Conservation (phyloP, 1,140 invertebrate genomes). For the Ostrea edulis region DNA sequence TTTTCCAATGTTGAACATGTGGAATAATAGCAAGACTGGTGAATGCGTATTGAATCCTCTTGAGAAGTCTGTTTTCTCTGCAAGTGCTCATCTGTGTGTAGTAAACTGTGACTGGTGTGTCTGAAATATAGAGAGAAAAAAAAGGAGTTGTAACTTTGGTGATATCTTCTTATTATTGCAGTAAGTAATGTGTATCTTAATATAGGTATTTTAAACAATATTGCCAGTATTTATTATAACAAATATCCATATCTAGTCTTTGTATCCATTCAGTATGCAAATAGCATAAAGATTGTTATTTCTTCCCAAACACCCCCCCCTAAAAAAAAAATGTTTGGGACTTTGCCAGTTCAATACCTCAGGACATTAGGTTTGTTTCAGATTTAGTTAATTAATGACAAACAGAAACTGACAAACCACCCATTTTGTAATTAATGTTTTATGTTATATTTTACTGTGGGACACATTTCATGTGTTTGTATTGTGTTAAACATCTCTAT, state of each 20-base stretch:
- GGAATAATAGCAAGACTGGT: slow-evolving; percentile 1
- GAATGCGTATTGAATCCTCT: not conserved
- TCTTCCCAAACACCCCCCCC: not conserved
- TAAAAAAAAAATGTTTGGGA: not conserved
- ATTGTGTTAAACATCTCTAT: too few relatives aligned
- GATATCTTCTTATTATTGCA: not conserved
- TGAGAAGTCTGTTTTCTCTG: not conserved
- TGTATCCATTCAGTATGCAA: not conserved
- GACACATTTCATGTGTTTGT: not conserved
- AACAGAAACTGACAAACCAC: not conserved
- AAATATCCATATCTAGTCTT: slow-evolving; percentile 28
- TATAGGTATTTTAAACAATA: slow-evolving; percentile 6
- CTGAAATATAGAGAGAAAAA: not conserved
- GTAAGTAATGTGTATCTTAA: not conserved
- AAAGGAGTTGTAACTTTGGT: not conserved
- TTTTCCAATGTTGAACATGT: slow-evolving; percentile 25
- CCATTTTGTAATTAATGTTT: not conserved
- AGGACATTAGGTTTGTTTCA: slow-evolving; percentile 13
- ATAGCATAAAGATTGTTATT: not conserved
- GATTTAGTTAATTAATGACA: not conserved
- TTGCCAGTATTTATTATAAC: slow-evolving; percentile 21
- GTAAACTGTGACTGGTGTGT: not conserved
- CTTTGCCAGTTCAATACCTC: slow-evolving; percentile 2
- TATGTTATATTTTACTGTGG: not conserved
- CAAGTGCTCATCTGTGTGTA: slow-evolving; percentile 27